phyloP scores from a whole-genome alignment of 92 coral and sea anemone genomes.

The Actinernus sp. region DNA sequence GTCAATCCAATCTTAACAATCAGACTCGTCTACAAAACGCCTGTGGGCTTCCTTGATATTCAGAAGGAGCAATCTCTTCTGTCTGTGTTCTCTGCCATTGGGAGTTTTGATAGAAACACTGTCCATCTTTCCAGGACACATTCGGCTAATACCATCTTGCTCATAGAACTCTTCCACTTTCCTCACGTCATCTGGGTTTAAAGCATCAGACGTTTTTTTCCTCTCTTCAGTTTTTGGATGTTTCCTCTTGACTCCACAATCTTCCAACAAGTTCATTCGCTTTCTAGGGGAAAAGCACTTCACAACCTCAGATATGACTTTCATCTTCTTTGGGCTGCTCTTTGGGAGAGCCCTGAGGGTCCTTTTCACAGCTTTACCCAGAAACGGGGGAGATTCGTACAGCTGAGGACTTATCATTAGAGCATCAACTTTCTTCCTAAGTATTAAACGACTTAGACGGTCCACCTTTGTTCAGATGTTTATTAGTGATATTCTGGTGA shows the following conservation, averaged over 20 bases:
- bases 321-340: conserved; percentile 4
- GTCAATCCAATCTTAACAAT: conserved; percentile 40
- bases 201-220: conserved; percentile 31
- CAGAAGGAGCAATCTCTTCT: conserved; percentile 58
- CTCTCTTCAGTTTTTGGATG: conserved; percentile 4
- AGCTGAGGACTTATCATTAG: background rate
- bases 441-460: too few species aligned
- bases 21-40: conserved; percentile 33
- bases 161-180: conserved; percentile 49
- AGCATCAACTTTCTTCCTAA: conserved; percentile 3
- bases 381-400: conserved; percentile 8
- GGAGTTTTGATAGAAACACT: conserved; percentile 50
- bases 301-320: conserved; percentile 17
- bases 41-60: conserved; percentile 50
- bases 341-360: conserved; percentile 17
- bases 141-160: conserved; percentile 59
- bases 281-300: conserved; percentile 20
- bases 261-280: conserved; percentile 3
- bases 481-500: too few species aligned
- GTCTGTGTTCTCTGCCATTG: conserved; percentile 42
- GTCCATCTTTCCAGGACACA: conserved; percentile 63
- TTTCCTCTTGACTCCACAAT: conserved; percentile 16
- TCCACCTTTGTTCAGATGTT: too few species aligned
- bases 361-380: conserved; percentile 35
- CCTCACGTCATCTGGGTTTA: conserved; percentile 33